Percentiles rank a stretch among this genome's conserved stretches.
phyloP scores from a whole-genome alignment of 2,113 vertebrate genomes.

The Equus quagga region DNA sequence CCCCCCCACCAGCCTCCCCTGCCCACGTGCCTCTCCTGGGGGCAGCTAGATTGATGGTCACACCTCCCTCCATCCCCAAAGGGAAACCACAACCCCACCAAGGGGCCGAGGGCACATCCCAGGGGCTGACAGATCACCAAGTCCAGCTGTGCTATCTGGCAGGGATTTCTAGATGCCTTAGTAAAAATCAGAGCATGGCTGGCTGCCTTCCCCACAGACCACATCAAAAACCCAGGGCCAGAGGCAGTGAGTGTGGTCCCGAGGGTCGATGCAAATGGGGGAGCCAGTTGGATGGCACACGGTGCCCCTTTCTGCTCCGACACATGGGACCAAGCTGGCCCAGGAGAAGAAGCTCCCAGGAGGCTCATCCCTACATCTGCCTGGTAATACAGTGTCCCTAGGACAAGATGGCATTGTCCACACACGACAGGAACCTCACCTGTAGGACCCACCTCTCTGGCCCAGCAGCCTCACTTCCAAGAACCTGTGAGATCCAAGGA shows the following conservation, averaged over 20 bases:
- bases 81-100: neutral
- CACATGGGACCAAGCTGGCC: neutral
- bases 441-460: neutral
- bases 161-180: too few species aligned
- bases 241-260: neutral
- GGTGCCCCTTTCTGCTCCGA: neutral
- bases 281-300: neutral
- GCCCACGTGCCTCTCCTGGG: rapidly evolving
- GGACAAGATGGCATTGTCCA: neutral
- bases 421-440: neutral
- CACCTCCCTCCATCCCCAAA: neutral
- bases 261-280: rapidly evolving
- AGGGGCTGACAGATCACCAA: neutral
- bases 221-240: neutral
- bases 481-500: neutral
- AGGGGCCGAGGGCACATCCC: too few species aligned
- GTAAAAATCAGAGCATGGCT: neutral
- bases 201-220: neutral
- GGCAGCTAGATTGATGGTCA: rapidly evolving
- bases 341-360: too few species aligned
- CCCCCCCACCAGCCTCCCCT: neutral
- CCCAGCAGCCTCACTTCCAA: neutral
- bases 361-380: neutral
- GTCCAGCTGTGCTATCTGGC: neutral
- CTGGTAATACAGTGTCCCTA: rapidly evolving